A percentile compares a stretch with the other conserved stretches of the same genome.
These are phyloP conservation scores for Mustela lutreola DNA, from an alignment of 2,113 vertebrate species.

Conservation along the genomic window DNA sequence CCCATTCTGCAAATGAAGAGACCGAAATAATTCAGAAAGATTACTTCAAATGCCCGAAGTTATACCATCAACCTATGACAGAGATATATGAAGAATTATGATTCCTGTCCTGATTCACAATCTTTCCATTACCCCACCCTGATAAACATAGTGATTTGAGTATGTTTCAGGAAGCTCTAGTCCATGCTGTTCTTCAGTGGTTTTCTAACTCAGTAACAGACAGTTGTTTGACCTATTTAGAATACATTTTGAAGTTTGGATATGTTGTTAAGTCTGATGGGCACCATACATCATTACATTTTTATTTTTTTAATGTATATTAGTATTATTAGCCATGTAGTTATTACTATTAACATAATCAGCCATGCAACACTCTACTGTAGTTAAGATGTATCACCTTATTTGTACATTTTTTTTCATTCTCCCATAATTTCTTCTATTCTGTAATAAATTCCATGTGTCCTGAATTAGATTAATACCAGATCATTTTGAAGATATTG, in stretches of 20 bases:
- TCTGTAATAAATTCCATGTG: not conserved
- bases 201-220: not conserved
- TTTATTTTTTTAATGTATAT: slow-evolving; percentile 16
- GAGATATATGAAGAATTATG: not conserved
- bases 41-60: slow-evolving; percentile 28
- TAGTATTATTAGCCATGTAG: slow-evolving; percentile 12
- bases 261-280: not conserved
- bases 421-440: slow-evolving; percentile 21
- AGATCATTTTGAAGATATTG: slow-evolving; percentile 54
- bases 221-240: not conserved
- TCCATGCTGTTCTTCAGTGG: not conserved
- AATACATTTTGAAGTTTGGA: slow-evolving; percentile 49
- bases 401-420: slow-evolving; percentile 19
- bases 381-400: not conserved
- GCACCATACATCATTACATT: not conserved
- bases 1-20: slow-evolving; percentile 7
- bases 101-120: not conserved
- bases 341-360: not conserved
- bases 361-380: not conserved
- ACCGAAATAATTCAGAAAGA: not conserved
- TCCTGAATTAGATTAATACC: slow-evolving; percentile 5
- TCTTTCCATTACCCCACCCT: not conserved
- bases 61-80: not conserved
- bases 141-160: not conserved
- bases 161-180: not conserved